phyloP scores from a whole-genome alignment of 2,797 vertebrate species.

The Cygnus olor region DNA sequence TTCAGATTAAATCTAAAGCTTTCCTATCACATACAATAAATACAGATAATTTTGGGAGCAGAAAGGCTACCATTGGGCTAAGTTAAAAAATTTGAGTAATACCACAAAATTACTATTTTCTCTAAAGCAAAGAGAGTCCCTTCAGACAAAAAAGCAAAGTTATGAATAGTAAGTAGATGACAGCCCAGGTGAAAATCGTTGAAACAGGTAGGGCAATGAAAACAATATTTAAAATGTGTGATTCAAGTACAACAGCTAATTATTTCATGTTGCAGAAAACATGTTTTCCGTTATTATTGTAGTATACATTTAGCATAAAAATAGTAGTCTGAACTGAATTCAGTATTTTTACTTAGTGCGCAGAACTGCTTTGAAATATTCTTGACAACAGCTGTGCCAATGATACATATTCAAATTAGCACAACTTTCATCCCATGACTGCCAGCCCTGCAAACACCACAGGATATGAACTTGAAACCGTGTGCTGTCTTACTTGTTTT shows the following conservation, averaged over 20 bases:
- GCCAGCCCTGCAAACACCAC: not conserved
- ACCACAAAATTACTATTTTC: not conserved
- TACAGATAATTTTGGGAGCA: not conserved
- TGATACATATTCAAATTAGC: not conserved
- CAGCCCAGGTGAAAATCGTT: not conserved
- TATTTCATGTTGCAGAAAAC: not conserved
- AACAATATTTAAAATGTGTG: not conserved
- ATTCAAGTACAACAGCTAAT: not conserved
- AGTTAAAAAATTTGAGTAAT: not conserved
- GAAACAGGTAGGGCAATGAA: not conserved
- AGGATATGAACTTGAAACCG: not conserved
- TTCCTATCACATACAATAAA: not conserved
- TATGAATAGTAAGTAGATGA: not conserved
- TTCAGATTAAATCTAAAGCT: not conserved
- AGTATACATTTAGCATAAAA: not conserved
- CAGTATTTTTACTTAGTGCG: not conserved
- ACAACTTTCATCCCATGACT: not conserved
- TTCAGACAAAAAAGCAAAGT: not conserved
- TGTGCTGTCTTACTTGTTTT: not conserved
- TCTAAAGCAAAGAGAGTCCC: not conserved
- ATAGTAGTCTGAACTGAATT: not conserved
- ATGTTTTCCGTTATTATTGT: not conserved
- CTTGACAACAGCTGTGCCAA: not conserved
- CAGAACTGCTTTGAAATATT: not conserved
- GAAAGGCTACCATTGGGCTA: not conserved